Percentiles rank a stretch among this genome's conserved stretches.
Evolutionary conservation across 2,888 invertebrate genomes (phyloP).

Genomic region (Spialia ferax): DNA sequence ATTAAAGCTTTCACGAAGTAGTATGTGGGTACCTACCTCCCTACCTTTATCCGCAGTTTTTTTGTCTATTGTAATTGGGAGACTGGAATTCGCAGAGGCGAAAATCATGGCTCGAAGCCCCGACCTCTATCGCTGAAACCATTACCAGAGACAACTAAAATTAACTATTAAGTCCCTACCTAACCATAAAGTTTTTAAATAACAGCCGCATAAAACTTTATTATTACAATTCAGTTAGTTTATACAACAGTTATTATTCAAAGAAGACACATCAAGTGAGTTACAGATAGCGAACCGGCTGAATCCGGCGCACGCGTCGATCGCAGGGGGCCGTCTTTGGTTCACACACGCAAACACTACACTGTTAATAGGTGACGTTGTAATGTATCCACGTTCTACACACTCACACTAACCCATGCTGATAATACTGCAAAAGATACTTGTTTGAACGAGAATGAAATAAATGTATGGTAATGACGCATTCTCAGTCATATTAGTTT

Average conservation of each 20-base stretch:
- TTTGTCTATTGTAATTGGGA: too few relatives aligned
- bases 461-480: constrained; percentile 60
- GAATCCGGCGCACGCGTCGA: constrained; percentile 68
- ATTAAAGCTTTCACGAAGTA: too few relatives aligned
- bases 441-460: constrained; percentile 57
- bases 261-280: constrained; percentile 48
- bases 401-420: constrained; percentile 51
- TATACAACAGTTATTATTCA: background rate
- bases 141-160: too few relatives aligned
- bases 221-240: constrained; percentile 22
- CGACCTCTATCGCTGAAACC: too few relatives aligned
- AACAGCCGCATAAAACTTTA: background rate
- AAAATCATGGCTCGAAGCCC: too few relatives aligned
- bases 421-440: constrained; percentile 64
- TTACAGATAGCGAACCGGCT: constrained; percentile 73
- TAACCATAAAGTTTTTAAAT: too few relatives aligned
- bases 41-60: too few relatives aligned
- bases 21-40: too few relatives aligned
- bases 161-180: too few relatives aligned
- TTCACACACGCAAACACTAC: constrained; percentile 48
- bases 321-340: constrained; percentile 75
- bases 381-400: constrained; percentile 35
- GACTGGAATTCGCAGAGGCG: too few relatives aligned
- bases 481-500: constrained; percentile 48
- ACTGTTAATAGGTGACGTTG: constrained; percentile 27